Conservation (phyloP, 2,113 vertebrate genomes). For the Crotalus horridus region DNA sequence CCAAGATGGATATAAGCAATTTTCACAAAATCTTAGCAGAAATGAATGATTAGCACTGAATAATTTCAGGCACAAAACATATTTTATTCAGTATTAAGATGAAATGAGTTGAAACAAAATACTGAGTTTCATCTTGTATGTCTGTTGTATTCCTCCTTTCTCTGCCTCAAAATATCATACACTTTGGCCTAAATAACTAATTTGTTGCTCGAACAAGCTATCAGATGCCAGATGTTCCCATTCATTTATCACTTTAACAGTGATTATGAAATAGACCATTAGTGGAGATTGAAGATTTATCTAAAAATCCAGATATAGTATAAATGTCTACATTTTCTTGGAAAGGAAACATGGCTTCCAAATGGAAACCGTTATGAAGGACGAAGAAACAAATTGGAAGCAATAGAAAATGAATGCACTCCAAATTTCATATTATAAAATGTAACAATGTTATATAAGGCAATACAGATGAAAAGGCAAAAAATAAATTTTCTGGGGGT, state of each 20-base stretch:
- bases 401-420: neutral
- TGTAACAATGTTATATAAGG: neutral
- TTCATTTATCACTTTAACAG: conserved; percentile 12
- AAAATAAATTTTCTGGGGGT: neutral
- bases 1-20: neutral
- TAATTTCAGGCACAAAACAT: neutral
- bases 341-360: neutral
- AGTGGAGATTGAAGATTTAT: conserved; percentile 32
- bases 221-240: conserved; percentile 42
- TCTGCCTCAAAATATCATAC: conserved; percentile 36
- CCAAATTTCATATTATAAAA: neutral
- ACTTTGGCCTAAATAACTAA: conserved; percentile 45
- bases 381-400: neutral
- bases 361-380: neutral
- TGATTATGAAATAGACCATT: conserved; percentile 33
- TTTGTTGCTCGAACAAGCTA: conserved; percentile 35
- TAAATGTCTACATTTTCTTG: neutral
- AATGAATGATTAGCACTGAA: neutral
- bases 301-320: conserved; percentile 9
- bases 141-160: conserved; percentile 21
- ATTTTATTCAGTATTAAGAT: neutral
- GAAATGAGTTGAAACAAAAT: neutral
- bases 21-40: neutral
- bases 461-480: neutral
- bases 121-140: neutral